Percentiles rank a stretch among this genome's conserved stretches.
phyloP scores from a whole-genome alignment of 2,113 vertebrate species.

The Hippoglossus stenolepis region DNA sequence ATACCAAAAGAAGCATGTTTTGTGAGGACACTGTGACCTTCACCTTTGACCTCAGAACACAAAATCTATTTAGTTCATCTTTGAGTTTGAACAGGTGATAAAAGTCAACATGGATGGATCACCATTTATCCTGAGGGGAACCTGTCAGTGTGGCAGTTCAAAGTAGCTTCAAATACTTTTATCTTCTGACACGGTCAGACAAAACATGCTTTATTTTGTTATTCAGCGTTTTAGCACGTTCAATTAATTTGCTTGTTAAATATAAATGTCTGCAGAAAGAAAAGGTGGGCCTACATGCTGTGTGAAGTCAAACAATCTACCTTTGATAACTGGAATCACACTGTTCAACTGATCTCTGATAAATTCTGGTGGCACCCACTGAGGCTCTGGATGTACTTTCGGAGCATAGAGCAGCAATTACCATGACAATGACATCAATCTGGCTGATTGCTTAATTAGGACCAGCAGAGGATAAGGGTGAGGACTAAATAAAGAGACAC shows the following conservation, averaged over 20 bases:
- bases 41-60: no score
- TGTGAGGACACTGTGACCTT: no score
- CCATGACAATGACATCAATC: slow-evolving; percentile 90
- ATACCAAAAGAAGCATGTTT: no score
- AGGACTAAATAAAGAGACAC: slow-evolving; percentile 86
- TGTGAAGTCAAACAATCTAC: background rate
- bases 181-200: background rate
- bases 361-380: slow-evolving; percentile 28
- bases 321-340: background rate
- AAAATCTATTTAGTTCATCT: no score
- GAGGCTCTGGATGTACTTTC: slow-evolving; percentile 35
- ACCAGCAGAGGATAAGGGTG: slow-evolving; percentile 82
- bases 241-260: background rate
- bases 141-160: background rate
- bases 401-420: slow-evolving; percentile 81
- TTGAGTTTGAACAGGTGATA: no score
- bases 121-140: background rate
- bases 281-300: background rate
- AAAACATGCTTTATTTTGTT: background rate
- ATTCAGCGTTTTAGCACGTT: background rate
- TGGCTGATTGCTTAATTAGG: slow-evolving; percentile 94
- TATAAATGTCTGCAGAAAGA: background rate
- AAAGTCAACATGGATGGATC: background rate
- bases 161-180: background rate
- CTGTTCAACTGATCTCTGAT: slow-evolving; percentile 19